Evolutionary conservation across 2,113 vertebrate genomes (phyloP).

Genomic region (Morone chrysops): DNA sequence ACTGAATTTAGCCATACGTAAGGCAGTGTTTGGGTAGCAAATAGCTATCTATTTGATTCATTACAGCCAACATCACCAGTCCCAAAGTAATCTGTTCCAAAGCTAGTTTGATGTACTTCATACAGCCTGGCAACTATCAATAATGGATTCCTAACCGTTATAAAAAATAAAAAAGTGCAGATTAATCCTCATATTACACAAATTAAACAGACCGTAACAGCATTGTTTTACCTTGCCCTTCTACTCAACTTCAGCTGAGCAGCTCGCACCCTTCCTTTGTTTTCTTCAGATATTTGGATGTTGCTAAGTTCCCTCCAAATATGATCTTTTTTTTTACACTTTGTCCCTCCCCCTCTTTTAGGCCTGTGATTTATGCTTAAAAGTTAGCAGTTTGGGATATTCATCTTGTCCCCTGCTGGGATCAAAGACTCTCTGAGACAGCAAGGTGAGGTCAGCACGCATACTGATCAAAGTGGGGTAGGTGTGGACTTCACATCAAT

Average conservation of each 20-base stretch:
- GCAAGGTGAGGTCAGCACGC: slow-evolving; percentile 16
- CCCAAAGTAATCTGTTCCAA: slow-evolving; percentile 11
- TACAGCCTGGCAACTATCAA: not conserved
- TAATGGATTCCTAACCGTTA: not conserved
- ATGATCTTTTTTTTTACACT: slow-evolving; percentile 12
- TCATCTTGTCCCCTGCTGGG: slow-evolving; percentile 38
- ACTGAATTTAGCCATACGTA: not conserved
- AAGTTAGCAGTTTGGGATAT: slow-evolving; percentile 35
- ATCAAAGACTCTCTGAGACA: slow-evolving; percentile 52
- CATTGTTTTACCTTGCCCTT: not conserved
- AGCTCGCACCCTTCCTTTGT: not conserved
- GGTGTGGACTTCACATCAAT: slow-evolving; percentile 19
- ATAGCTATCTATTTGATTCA: slow-evolving; percentile 19
- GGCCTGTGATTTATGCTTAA: slow-evolving; percentile 30
- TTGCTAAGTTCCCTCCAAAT: not conserved
- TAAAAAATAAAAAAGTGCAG: not conserved
- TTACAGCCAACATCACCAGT: slow-evolving; percentile 36
- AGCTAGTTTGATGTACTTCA: not conserved
- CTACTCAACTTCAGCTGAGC: not conserved
- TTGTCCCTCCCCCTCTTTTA: not conserved
- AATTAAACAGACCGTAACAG: too few relatives aligned
- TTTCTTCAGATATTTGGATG: slow-evolving; percentile 4
- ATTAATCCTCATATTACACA: too few relatives aligned
- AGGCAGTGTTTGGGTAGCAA: slow-evolving; percentile 1
- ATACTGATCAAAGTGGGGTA: slow-evolving; percentile 36